Evolutionary conservation across 2,888 invertebrate species (phyloP), one percentile per base, ranked within the genome.

Genomic region (Polydrusus tereticollis): DNA sequence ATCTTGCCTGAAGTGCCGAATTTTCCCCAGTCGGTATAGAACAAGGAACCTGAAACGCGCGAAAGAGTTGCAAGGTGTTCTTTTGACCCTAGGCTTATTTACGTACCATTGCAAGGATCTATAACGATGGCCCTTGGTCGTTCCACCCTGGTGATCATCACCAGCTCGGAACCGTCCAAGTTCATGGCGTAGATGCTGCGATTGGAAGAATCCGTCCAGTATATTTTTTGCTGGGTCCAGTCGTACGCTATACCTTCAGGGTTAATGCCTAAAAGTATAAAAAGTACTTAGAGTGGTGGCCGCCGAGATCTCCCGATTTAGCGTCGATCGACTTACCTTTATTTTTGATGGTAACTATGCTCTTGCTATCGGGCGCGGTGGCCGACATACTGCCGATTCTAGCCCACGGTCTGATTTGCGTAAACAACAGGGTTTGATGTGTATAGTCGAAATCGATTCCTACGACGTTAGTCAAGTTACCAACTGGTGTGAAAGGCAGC

Each of bases 221-320:
- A 99, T 38, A 99, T 91, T 84, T 98, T 98, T 83, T 95, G 94
- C 78, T 96, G 96, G 0, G 98, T 96, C 99, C 99, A 99, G 83
- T 99, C 99, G 82, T 97, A 97, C 0, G 97, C 95, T 74, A 97
- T 94, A 3, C 97, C 96, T 84, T 97, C 96, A 0, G 97, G 96
- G 85, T 96, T 96, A 65, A 96, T 95, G 20, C 94, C 93, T 81
- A 33, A 43, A 72, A 69, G 29, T 1, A 38, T 38, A 12, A 33
- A 33, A 1, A 33, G 33, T 33, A 10, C 33, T n/a, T n/a, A n/a
- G n/a, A n/a, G n/a, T n/a, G n/a, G 33, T 33, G 33, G 6, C 33
- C 33, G 10, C 8, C 33, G 10, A 33, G 33, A 33, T 33, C n/a
- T 38, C n/a, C n/a, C 10, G n/a, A 38, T 38, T 38, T 41, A n/a